Evolutionary conservation across 2,888 invertebrate genomes (phyloP), one percentile per base, ranked within the genome.

Genomic region (Zhuqinia jingwanae): DNA sequence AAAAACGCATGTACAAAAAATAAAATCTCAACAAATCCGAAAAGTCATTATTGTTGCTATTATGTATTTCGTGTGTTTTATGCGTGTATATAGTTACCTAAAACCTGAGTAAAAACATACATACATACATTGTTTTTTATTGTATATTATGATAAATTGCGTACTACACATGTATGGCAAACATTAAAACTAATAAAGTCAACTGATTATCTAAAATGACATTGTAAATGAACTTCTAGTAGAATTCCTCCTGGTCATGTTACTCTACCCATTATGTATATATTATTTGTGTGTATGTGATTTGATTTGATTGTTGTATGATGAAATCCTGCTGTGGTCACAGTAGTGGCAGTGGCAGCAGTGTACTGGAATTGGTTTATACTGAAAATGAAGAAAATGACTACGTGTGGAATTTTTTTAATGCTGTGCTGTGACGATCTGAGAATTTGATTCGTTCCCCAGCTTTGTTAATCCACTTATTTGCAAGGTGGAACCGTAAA

Each of bases 401-500:
- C 50, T 50, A 36, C 36, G 36, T 25, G 22, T 22, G n/a, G n/a
- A n/a, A n/a, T n/a, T n/a, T 15, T 22, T 70, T 25, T 22, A 15
- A 10, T 25, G 45, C 15, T 8, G 42, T 30, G n/a, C 10, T 27
- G 53, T 20, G 75, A 30, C 27, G 36, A 6, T 36, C 22, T n/a
- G n/a, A n/a, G 56, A 56, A 75, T 53, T 75, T 30, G 20, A 36
- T 42, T 56, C 10, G 75, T 56, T 56, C 75, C 73, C 27, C 3
- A 56, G 56, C 20, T 75, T 75, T 30, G 75, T 75, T 75, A 56
- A 75, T 75, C 83, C 30, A 60, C 82, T 73, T 82, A 83, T 76
- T 73, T 82, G 83, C 83, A 75, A 83, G 83, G 83, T 76, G 83
- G 53, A 76, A 75, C 83, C 47, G 63, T 76, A 65, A 83, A 83